These are phyloP conservation scores for Stictocephala bisonia DNA, from an alignment of 2,888 invertebrate genomes.

Conservation along the genomic window DNA sequence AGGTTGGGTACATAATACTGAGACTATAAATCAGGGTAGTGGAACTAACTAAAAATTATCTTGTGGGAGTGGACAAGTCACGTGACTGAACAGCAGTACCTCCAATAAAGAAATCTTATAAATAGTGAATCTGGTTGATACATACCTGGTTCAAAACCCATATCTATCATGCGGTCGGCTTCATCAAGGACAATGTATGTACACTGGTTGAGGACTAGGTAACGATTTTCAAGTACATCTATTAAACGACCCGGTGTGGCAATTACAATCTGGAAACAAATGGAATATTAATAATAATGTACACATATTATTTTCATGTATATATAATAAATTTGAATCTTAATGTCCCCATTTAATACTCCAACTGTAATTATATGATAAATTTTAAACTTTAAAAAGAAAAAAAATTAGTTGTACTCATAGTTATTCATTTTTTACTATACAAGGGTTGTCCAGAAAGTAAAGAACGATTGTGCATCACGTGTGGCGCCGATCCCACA, in stretches of 20 bases:
- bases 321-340: background rate
- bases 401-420: background rate
- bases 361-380: background rate
- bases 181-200: constrained; percentile 97
- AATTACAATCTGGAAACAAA: constrained; percentile 83
- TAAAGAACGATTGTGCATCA: too few species aligned
- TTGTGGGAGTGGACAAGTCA: too few species aligned
- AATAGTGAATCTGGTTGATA: constrained; percentile 59
- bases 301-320: background rate
- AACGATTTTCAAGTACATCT: constrained; percentile 98
- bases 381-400: background rate
- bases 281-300: background rate
- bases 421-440: too few species aligned
- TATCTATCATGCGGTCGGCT: constrained; percentile 99
- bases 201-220: constrained; percentile 95
- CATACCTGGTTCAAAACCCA: constrained; percentile 94
- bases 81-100: too few species aligned
- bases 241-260: constrained; percentile 99
- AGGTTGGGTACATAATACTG: too few species aligned
- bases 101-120: background rate
- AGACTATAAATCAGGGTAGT: too few species aligned
- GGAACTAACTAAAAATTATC: too few species aligned
- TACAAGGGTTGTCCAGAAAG: too few species aligned
- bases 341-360: background rate
- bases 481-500: too few species aligned